These are phyloP conservation scores for Plemyria rubiginata DNA, from an alignment of 2,888 invertebrate genomes.

Conservation along the genomic window DNA sequence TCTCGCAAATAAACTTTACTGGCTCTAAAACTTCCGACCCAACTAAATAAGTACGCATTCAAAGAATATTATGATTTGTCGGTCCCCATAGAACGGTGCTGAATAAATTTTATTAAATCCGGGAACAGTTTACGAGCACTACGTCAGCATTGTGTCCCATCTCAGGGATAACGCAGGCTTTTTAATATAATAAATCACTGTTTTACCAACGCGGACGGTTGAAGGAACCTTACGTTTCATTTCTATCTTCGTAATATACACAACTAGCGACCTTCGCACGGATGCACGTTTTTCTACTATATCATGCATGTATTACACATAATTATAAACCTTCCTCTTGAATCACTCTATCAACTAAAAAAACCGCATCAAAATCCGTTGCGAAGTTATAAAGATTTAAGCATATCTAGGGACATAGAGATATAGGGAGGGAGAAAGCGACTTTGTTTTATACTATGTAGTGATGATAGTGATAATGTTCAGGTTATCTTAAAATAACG, in stretches of 20 bases:
- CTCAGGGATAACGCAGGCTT: conserved; percentile 60
- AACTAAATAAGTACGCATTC: conserved; percentile 81
- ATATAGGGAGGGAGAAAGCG: no score
- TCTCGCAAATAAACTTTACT: conserved; percentile 76
- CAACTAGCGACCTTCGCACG: no score
- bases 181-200: conserved; percentile 74
- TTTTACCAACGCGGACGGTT: conserved; percentile 53
- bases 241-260: conserved; percentile 38
- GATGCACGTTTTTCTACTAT: no score
- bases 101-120: conserved; percentile 84
- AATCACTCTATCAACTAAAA: no score
- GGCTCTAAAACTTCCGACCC: conserved; percentile 74
- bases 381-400: no score
- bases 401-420: no score
- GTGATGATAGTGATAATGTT: no score
- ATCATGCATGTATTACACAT: no score
- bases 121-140: conserved; percentile 76
- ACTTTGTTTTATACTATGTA: no score
- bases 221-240: conserved; percentile 35
- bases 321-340: no score
- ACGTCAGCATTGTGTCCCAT: conserved; percentile 70
- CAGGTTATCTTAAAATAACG: no score
- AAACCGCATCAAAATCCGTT: no score
- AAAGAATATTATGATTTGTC: conserved; percentile 80
- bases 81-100: conserved; percentile 73